Conservation (phyloP, 2,113 vertebrate species). For the Eonycteris spelaea region DNA sequence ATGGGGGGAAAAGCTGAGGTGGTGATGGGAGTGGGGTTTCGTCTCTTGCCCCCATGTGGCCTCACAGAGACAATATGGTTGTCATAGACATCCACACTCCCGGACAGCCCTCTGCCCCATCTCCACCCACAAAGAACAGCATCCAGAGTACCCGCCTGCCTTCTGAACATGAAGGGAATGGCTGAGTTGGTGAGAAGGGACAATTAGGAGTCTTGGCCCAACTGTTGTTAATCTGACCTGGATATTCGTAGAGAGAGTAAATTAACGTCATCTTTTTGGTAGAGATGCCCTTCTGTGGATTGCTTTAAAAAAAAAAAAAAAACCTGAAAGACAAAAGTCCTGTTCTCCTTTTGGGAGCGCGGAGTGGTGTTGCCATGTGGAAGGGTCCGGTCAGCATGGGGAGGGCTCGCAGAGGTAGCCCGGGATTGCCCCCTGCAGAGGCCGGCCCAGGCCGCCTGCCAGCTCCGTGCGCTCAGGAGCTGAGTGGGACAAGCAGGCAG, state of each 20-base stretch:
- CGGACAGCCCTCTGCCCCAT: background rate
- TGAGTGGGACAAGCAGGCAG: background rate
- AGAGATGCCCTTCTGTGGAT: constrained; percentile 16
- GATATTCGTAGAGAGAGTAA: constrained; percentile 26
- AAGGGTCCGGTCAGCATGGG: background rate
- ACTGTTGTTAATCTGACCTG: background rate
- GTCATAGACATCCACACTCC: constrained; percentile 37
- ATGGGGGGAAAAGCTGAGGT: background rate
- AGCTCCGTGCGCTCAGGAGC: accelerated
- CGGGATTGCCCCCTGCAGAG: background rate
- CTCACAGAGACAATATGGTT: background rate
- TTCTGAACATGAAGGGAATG: background rate
- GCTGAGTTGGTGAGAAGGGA: background rate
- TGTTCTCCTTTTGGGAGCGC: background rate
- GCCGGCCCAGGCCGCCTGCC: background rate
- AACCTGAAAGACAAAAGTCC: background rate
- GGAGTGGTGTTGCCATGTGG: background rate
- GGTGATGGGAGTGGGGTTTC: background rate
- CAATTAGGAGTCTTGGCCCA: background rate
- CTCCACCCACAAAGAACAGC: constrained; percentile 36
- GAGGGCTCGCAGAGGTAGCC: background rate
- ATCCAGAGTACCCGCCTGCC: constrained; percentile 16
- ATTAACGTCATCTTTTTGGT: background rate
- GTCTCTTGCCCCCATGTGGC: background rate
- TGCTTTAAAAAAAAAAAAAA: background rate